Percentiles rank a stretch among this genome's conserved stretches.
phyloP scores from a whole-genome alignment of 2,888 invertebrate genomes.

The Dolichomitus sp. region DNA sequence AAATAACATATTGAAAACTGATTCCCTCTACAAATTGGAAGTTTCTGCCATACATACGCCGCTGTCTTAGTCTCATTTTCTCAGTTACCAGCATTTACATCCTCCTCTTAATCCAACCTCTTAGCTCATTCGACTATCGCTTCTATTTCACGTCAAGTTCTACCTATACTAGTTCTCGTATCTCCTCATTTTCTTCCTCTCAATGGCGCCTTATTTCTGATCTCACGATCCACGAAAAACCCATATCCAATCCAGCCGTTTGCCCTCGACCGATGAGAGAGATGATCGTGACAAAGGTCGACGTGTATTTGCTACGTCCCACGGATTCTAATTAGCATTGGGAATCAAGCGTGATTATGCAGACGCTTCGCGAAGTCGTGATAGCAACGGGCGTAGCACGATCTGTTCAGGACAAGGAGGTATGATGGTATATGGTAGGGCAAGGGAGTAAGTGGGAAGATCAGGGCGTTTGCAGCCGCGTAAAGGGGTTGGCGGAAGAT shows the following conservation, averaged over 20 bases:
- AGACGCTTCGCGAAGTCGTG: conserved; percentile 79
- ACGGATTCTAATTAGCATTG: conserved; percentile 84
- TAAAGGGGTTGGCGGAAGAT: conserved; percentile 81
- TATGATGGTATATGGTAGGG: conserved; percentile 55
- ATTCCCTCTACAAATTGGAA: no score
- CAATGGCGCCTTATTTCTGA: background rate
- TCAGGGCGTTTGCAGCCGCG: conserved; percentile 63
- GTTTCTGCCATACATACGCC: no score
- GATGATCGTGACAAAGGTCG: conserved; percentile 78
- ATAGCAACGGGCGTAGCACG: conserved; percentile 51
- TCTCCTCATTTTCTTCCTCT: background rate
- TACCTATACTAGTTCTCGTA: background rate
- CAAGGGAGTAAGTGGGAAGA: conserved; percentile 64
- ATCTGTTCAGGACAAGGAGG: conserved; percentile 24
- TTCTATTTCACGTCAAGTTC: background rate
- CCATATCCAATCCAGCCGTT: conserved; percentile 9
- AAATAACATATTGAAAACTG: no score
- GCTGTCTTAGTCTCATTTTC: no score
- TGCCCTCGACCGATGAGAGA: background rate
- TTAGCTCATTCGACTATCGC: background rate
- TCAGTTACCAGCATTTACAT: no score
- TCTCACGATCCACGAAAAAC: conserved; percentile 58
- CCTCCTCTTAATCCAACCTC: background rate
- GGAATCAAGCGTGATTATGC: conserved; percentile 84
- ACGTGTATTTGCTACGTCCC: conserved; percentile 80